A percentile compares a stretch with the other conserved stretches of the same genome.
phyloP scores from a whole-genome alignment of 2,797 vertebrate genomes.

The Loriculus beryllinus region DNA sequence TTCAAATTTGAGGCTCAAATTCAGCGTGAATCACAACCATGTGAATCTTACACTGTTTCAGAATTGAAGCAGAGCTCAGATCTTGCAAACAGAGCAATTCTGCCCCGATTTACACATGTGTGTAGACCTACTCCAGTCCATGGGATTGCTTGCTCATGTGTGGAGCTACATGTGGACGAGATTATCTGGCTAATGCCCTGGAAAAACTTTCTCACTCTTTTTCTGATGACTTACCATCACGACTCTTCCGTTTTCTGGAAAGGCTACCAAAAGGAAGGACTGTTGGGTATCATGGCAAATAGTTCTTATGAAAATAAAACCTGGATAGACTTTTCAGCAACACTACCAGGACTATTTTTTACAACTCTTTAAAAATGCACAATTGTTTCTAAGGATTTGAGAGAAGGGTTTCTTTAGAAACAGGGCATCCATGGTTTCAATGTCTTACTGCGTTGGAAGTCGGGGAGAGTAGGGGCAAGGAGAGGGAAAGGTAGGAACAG shows the following conservation, averaged over 20 bases:
- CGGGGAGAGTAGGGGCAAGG: background rate
- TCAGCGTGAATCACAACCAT: constrained; percentile 49
- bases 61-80: background rate
- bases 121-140: background rate
- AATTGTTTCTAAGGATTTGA: background rate
- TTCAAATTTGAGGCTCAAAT: constrained; percentile 45
- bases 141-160: background rate
- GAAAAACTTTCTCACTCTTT: background rate
- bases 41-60: constrained; percentile 18
- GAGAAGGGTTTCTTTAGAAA: constrained; percentile 9
- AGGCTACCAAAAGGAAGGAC: background rate
- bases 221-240: background rate
- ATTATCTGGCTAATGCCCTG: background rate
- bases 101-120: background rate
- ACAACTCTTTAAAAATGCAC: background rate
- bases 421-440: background rate
- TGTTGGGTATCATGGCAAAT: background rate
- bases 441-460: background rate
- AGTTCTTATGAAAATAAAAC: background rate
- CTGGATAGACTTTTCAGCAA: background rate
- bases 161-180: background rate
- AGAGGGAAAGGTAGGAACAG: constrained; percentile 32
- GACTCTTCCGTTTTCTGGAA: background rate
- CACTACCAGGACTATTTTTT: background rate
- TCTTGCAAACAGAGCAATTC: background rate